Conservation (phyloP, 2,113 vertebrate genomes). For the Zosterops hypoxanthus region DNA sequence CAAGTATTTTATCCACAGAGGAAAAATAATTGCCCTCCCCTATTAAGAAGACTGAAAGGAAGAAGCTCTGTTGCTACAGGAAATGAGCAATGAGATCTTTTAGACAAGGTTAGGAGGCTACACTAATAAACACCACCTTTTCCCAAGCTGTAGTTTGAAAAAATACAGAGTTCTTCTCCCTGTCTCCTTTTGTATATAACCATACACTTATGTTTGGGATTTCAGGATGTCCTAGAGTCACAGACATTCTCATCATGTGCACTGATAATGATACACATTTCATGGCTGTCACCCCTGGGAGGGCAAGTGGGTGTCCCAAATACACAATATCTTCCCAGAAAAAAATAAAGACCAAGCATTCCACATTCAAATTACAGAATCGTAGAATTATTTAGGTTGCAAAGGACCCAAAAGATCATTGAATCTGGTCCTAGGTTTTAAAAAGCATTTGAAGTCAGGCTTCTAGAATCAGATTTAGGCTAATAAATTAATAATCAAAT, state of each 20-base stretch:
- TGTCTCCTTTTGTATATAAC: not conserved
- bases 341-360: not conserved
- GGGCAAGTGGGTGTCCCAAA: not conserved
- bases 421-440: not conserved
- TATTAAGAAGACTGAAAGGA: not conserved
- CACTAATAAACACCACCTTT: not conserved
- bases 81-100: conserved; percentile 12
- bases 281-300: not conserved
- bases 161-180: not conserved
- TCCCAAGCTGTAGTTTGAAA: not conserved
- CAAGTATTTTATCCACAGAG: conserved; percentile 2
- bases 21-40: not conserved
- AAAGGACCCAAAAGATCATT: not conserved
- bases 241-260: not conserved
- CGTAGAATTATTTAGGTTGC: not conserved
- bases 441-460: not conserved
- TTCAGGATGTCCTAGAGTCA: not conserved
- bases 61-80: not conserved
- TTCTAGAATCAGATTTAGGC: not conserved
- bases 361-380: not conserved
- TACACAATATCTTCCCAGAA: not conserved
- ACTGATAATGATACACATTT: not conserved
- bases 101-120: not conserved
- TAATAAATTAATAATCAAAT: not conserved
- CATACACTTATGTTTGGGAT: not conserved